These are phyloP conservation scores for Arenaria interpres DNA, from an alignment of 2,113 vertebrate species.

Conservation along the genomic window DNA sequence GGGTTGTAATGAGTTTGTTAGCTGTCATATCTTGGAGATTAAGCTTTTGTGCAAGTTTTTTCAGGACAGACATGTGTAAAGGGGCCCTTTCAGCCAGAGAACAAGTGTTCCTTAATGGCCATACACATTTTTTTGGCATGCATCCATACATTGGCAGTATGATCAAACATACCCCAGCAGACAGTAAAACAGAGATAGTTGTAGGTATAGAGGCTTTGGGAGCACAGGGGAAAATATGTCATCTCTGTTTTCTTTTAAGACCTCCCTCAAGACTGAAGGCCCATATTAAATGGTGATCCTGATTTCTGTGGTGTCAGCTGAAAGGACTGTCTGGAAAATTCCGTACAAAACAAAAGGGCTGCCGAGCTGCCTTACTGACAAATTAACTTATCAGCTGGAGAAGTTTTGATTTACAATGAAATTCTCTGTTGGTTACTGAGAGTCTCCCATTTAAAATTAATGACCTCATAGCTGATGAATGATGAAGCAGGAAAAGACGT, in stretches of 20 bases:
- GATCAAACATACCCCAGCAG: slow-evolving; percentile 26
- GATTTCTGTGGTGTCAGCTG: slow-evolving; percentile 8
- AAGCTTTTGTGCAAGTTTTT: slow-evolving; percentile 25
- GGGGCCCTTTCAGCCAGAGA: slow-evolving; percentile 28
- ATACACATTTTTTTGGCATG: slow-evolving; percentile 43
- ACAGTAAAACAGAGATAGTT: slow-evolving; percentile 14
- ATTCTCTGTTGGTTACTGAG: slow-evolving; percentile 15
- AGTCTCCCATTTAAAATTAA: slow-evolving; percentile 44
- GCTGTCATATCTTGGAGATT: slow-evolving; percentile 55
- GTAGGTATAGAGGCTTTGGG: background rate
- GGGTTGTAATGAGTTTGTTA: slow-evolving; percentile 41
- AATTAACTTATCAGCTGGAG: slow-evolving; percentile 59
- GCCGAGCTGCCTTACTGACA: background rate
- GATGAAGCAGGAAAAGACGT: slow-evolving; percentile 35
- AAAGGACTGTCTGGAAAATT: slow-evolving; percentile 21
- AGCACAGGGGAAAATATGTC: background rate
- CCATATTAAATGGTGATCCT: background rate
- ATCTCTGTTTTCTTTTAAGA: background rate
- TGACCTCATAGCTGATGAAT: slow-evolving; percentile 41
- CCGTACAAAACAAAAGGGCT: background rate
- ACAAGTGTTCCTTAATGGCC: slow-evolving; percentile 54
- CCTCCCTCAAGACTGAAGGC: background rate
- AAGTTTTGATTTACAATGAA: slow-evolving; percentile 41
- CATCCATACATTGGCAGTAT: slow-evolving; percentile 12
- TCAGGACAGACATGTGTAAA: slow-evolving; percentile 33